Evolutionary conservation across 2,888 invertebrate genomes (phyloP).

Genomic region (Pterostichus niger): DNA sequence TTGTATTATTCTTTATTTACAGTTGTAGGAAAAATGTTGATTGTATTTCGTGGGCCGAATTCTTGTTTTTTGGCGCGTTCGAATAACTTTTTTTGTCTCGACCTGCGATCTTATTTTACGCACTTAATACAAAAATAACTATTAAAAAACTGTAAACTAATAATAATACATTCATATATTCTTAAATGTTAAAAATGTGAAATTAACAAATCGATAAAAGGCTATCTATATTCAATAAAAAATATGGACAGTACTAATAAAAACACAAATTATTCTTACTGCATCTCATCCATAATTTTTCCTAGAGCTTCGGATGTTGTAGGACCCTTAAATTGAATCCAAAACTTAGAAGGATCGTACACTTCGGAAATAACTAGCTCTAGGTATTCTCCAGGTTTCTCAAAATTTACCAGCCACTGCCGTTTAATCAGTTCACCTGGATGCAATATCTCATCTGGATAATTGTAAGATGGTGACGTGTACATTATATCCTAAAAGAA

Average conservation of each 20-base stretch:
- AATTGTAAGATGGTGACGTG: neutral
- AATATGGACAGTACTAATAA: neutral
- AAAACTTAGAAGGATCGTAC: slow-evolving; percentile 81
- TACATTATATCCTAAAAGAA: slow-evolving; percentile 17
- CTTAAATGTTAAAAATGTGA: too few relatives aligned
- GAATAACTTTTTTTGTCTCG: too few relatives aligned
- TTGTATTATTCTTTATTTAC: too few relatives aligned
- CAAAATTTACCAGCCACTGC: slow-evolving; percentile 69
- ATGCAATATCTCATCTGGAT: slow-evolving; percentile 70
- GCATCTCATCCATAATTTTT: slow-evolving; percentile 79
- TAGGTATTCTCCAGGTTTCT: slow-evolving; percentile 70
- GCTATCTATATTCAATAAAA: too few relatives aligned
- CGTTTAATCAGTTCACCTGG: slow-evolving; percentile 70
- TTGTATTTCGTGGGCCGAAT: too few relatives aligned
- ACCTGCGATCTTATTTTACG: too few relatives aligned
- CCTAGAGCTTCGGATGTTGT: slow-evolving; percentile 73
- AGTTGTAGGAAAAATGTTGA: too few relatives aligned
- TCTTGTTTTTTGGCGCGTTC: too few relatives aligned
- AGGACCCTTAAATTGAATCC: slow-evolving; percentile 76
- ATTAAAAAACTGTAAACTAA: too few relatives aligned
- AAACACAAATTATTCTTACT: slow-evolving; percentile 73
- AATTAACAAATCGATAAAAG: too few relatives aligned
- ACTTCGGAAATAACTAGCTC: slow-evolving; percentile 79
- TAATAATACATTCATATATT: too few relatives aligned
- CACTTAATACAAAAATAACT: too few relatives aligned